Percentiles rank a stretch among this genome's conserved stretches.
phyloP scores from a whole-genome alignment of 2,797 vertebrate species.

The Xenentodon cancila region DNA sequence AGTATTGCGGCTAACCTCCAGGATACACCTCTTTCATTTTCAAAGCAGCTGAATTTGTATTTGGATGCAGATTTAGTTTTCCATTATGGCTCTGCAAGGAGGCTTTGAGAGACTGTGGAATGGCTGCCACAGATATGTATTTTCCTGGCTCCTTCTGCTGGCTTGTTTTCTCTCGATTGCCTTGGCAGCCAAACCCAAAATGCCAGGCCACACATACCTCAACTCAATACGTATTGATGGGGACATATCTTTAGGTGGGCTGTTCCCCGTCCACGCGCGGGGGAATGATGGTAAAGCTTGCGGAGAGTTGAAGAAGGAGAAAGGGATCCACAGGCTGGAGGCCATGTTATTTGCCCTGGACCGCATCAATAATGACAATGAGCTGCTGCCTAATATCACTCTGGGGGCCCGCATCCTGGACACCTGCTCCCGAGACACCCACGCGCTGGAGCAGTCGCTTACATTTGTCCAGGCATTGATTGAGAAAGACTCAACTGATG shows the following conservation, averaged over 20 bases:
- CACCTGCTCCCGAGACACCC: conserved; percentile 96
- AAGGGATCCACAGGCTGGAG: conserved; percentile 95
- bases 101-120: conserved; percentile 61
- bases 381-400: conserved; percentile 96
- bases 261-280: conserved; percentile 93
- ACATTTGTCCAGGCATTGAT: conserved; percentile 97
- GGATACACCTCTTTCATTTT: conserved; percentile 63
- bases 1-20: conserved; percentile 60
- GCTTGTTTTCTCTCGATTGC: conserved; percentile 58
- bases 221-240: conserved; percentile 97
- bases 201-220: conserved; percentile 91
- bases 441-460: conserved; percentile 95
- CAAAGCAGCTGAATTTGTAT: conserved; percentile 69
- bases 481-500: conserved; percentile 95
- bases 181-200: conserved; percentile 88
- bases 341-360: conserved; percentile 97
- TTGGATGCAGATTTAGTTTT: conserved; percentile 72
- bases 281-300: conserved; percentile 92
- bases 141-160: conserved; percentile 57
- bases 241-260: conserved; percentile 93
- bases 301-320: conserved; percentile 96
- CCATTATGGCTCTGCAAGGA: conserved; percentile 73
- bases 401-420: conserved; percentile 95
- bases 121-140: conserved; percentile 53
- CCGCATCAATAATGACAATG: conserved; percentile 95